These are phyloP conservation scores for Lycopodina hypogea DNA, from an alignment of 37 sponge, comb jelly and placozoan genomes.

Conservation along the genomic window DNA sequence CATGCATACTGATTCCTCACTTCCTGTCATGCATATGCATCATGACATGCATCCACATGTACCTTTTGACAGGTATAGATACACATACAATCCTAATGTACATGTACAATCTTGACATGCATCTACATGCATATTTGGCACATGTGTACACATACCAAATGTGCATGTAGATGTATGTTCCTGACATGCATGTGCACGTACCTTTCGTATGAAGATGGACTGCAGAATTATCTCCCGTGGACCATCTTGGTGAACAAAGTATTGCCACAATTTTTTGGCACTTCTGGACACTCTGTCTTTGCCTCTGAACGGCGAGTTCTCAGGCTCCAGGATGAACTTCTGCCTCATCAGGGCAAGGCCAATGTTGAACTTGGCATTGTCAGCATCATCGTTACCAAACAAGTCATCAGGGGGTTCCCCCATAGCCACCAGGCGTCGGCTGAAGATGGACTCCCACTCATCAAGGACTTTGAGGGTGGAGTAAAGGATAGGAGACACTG, in stretches of 20 bases:
- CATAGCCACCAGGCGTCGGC: conserved; percentile 47
- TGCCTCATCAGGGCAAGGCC: conserved; percentile 71
- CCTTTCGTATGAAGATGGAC: conserved; percentile 60
- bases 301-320: conserved; percentile 70
- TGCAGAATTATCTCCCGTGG: conserved; percentile 66
- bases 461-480: conserved; percentile 63
- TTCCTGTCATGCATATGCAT: too few species aligned
- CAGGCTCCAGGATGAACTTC: conserved; percentile 78
- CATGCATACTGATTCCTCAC: too few species aligned
- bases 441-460: conserved; percentile 64
- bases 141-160: too few species aligned
- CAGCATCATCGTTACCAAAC: conserved; percentile 19
- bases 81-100: too few species aligned
- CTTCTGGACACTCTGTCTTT: conserved; percentile 15
- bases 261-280: conserved; percentile 66
- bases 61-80: too few species aligned
- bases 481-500: conserved; percentile 68
- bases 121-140: too few species aligned
- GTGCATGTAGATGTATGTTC: too few species aligned
- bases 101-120: too few species aligned
- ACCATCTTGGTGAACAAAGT: conserved; percentile 53
- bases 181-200: not conserved
- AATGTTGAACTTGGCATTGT: conserved; percentile 5
- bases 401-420: conserved; percentile 41
- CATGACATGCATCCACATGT: too few species aligned